Evolutionary conservation across 2,113 vertebrate genomes (phyloP).

Genomic region (Gyps fulvus): DNA sequence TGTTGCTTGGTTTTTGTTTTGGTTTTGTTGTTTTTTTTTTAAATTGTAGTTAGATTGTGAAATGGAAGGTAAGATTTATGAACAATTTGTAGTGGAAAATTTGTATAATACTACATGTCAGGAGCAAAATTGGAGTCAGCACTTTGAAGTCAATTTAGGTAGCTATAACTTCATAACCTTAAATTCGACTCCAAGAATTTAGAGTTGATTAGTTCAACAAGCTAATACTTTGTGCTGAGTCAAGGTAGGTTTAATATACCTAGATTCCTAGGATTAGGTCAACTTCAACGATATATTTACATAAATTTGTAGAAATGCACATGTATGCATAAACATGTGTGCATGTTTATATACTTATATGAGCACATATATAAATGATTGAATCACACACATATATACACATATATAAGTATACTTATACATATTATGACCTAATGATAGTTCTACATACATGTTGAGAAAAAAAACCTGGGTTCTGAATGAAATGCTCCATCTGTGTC

Average conservation of each 20-base stretch:
- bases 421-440: not conserved
- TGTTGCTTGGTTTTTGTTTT: not conserved
- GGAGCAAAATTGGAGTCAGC: not conserved
- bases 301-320: not conserved
- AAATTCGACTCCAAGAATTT: not conserved
- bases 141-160: not conserved
- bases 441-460: not conserved
- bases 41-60: not conserved
- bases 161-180: not conserved
- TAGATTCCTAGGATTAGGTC: not conserved
- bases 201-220: not conserved
- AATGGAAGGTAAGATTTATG: not conserved
- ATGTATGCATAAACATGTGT: not conserved
- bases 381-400: not conserved
- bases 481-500: not conserved
- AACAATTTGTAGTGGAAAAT: not conserved
- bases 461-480: not conserved
- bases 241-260: not conserved
- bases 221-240: not conserved
- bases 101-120: not conserved
- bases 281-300: not conserved
- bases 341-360: too few species aligned
- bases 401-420: too few species aligned
- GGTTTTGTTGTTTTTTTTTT: fast-evolving
- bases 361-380: not conserved